Conservation (phyloP, 2,113 vertebrate genomes). For the Oncorhynchus clarkii region DNA sequence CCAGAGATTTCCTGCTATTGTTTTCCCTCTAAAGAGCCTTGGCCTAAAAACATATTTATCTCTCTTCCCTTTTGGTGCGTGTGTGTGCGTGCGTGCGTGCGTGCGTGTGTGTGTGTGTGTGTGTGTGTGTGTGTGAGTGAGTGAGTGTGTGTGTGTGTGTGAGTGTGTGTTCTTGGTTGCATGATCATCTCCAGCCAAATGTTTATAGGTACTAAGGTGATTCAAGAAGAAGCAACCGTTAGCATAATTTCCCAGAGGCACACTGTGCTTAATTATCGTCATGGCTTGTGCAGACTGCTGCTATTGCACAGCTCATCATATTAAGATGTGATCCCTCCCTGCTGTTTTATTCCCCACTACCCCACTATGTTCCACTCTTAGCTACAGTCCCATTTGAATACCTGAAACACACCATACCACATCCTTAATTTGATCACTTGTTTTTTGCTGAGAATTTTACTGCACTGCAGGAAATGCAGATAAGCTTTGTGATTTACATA, state of each 20-base stretch:
- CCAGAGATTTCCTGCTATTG: not conserved
- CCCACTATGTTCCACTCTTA: not conserved
- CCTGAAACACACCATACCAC: constrained; percentile 40
- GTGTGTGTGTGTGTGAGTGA: no score
- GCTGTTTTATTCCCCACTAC: constrained; percentile 41
- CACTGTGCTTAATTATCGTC: constrained; percentile 66
- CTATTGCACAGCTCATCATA: constrained; percentile 60
- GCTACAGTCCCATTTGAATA: constrained; percentile 47
- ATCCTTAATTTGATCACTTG: no score
- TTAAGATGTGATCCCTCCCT: constrained; percentile 64
- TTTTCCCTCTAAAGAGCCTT: not conserved
- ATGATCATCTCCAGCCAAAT: constrained; percentile 49
- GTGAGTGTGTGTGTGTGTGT: no score
- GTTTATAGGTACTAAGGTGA: constrained; percentile 50
- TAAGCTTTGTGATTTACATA: no score
- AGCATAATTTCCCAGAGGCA: constrained; percentile 71
- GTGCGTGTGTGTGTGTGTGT: no score
- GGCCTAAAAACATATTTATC: not conserved
- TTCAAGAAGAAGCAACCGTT: constrained; percentile 45
- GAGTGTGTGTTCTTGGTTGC: not conserved
- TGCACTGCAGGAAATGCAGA: no score
- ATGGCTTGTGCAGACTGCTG: constrained; percentile 56
- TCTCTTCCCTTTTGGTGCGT: not conserved
- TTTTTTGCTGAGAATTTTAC: no score
- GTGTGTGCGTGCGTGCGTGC: no score